Evolutionary conservation across 2,888 invertebrate species (phyloP).

Genomic region (Limenitis arthemis): DNA sequence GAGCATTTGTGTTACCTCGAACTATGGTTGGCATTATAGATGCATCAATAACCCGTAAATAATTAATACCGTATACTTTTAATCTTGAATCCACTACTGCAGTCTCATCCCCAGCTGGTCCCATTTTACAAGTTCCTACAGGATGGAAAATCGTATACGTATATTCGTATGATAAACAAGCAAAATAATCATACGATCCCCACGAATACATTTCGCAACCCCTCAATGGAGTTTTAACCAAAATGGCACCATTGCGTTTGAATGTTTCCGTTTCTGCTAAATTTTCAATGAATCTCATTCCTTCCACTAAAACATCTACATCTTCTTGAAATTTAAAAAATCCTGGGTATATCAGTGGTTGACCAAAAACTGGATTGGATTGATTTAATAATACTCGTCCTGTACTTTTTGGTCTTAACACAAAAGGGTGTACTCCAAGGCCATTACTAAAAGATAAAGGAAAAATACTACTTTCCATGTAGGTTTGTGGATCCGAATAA

Average conservation of each 20-base stretch:
- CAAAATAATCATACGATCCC: conserved; percentile 76
- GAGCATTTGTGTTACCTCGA: conserved; percentile 86
- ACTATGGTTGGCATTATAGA: conserved; percentile 85
- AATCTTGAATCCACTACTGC: conserved; percentile 80
- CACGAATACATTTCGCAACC: conserved; percentile 70
- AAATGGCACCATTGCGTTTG: conserved; percentile 61
- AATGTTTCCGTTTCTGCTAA: conserved; percentile 72
- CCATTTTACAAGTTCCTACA: conserved; percentile 60
- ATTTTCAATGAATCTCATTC: conserved; percentile 68
- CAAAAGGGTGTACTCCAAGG: conserved; percentile 72
- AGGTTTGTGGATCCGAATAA: conserved; percentile 68
- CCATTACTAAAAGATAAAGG: conserved; percentile 76
- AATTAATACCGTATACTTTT: conserved; percentile 72
- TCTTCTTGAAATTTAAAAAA: conserved; percentile 73
- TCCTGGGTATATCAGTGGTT: conserved; percentile 78
- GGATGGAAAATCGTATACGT: conserved; percentile 63
- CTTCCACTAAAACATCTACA: conserved; percentile 69
- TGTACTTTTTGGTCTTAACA: conserved; percentile 75
- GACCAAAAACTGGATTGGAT: conserved; percentile 74
- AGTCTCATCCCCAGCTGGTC: conserved; percentile 63
- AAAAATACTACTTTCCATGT: conserved; percentile 52
- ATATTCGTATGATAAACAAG: conserved; percentile 73
- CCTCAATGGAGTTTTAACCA: conserved; percentile 66
- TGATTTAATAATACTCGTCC: conserved; percentile 73
- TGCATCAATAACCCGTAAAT: conserved; percentile 80